These are phyloP conservation scores for Natator depressus DNA, from an alignment of 2,113 vertebrate genomes.

Conservation along the genomic window DNA sequence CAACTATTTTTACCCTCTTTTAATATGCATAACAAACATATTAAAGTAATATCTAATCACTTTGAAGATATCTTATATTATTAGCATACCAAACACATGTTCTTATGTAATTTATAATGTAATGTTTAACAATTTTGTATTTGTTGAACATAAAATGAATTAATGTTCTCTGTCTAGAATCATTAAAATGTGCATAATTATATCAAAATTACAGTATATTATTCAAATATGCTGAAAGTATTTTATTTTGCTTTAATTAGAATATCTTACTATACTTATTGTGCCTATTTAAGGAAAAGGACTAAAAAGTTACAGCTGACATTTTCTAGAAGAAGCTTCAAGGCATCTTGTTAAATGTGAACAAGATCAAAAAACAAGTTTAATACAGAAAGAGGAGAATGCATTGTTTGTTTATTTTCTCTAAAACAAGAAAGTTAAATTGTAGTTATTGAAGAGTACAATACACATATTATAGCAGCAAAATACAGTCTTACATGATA, in stretches of 20 bases:
- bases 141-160: not conserved
- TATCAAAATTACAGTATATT: not conserved
- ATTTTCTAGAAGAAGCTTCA: not conserved
- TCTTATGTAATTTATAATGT: not conserved
- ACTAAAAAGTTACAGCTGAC: not conserved
- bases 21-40: not conserved
- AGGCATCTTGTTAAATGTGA: not conserved
- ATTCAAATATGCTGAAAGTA: not conserved
- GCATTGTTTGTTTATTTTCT: not conserved
- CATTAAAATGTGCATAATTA: not conserved
- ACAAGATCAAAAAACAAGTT: not conserved
- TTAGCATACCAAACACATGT: not conserved
- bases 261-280: not conserved
- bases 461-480: not conserved
- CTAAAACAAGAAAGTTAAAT: not conserved
- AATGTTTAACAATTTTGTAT: not conserved
- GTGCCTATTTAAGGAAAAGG: not conserved
- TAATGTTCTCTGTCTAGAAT: not conserved
- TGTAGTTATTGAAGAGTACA: not conserved
- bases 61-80: not conserved
- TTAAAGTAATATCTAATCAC: not conserved
- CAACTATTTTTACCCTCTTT: not conserved
- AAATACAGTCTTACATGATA: not conserved
- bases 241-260: not conserved
- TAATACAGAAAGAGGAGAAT: not conserved